These are phyloP conservation scores for Drosophila elegans DNA, from an alignment of 1,140 invertebrate species.

Conservation along the genomic window DNA sequence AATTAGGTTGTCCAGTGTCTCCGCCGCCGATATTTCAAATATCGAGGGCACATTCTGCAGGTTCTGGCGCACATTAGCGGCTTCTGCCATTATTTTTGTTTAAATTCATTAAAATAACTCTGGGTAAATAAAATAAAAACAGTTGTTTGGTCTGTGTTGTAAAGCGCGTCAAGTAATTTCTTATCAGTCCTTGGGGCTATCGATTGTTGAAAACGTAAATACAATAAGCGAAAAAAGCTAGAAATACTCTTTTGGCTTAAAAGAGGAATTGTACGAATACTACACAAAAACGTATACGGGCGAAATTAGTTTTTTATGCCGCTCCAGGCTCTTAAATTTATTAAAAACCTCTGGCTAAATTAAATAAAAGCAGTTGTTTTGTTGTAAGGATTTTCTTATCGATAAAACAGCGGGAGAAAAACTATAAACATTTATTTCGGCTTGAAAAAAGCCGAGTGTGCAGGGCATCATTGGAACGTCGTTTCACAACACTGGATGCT, in stretches of 20 bases:
- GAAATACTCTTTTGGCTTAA: too few species aligned
- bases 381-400: too few species aligned
- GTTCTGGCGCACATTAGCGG: constrained; percentile 79
- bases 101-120: constrained; percentile 6
- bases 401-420: too few species aligned
- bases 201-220: not conserved
- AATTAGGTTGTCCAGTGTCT: constrained; percentile 79
- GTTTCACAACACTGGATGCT: not conserved
- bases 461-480: too few species aligned
- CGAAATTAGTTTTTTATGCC: too few species aligned
- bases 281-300: too few species aligned
- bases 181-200: not conserved
- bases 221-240: too few species aligned
- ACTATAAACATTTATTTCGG: too few species aligned
- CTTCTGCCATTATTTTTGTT: constrained; percentile 59
- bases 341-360: too few species aligned
- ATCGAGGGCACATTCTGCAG: constrained; percentile 80
- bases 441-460: not conserved
- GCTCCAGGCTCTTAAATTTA: too few species aligned
- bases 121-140: constrained; percentile 5
- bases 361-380: too few species aligned
- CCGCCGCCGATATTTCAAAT: constrained; percentile 80
- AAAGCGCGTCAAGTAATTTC: not conserved
- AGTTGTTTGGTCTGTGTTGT: not conserved
- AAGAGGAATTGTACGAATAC: not conserved